Evolutionary conservation across 2,888 invertebrate genomes (phyloP).

Genomic region (Rhyacophila evoluta): DNA sequence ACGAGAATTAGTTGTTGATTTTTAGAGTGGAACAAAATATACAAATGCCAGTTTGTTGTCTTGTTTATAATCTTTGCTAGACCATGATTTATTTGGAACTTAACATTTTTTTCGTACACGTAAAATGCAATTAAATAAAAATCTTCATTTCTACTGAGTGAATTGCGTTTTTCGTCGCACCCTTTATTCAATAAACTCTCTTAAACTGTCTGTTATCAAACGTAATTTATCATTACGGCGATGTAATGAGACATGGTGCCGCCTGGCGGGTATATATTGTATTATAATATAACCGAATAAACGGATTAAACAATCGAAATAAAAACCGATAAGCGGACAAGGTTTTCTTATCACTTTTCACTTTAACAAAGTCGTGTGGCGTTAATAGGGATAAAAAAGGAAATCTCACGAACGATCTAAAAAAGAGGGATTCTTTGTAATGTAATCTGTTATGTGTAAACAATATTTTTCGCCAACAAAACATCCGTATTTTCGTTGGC

Average conservation of each 20-base stretch:
- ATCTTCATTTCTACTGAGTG: no score
- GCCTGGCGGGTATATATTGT: conserved; percentile 21
- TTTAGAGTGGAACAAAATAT: no score
- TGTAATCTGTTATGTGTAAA: not conserved
- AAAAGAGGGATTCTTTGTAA: not conserved
- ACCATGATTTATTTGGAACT: no score
- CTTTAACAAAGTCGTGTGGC: conserved; percentile 49
- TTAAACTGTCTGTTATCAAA: not conserved
- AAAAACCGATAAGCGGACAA: conserved; percentile 44
- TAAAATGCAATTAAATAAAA: no score
- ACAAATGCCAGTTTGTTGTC: no score
- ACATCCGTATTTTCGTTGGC: no score
- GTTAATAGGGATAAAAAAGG: conserved; percentile 39
- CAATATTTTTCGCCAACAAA: not conserved
- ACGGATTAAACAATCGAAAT: conserved; percentile 50
- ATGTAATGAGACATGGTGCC: conserved; percentile 33
- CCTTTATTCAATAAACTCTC: not conserved
- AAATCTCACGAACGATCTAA: not conserved
- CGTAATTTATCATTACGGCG: conserved; percentile 50
- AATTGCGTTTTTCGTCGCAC: not conserved
- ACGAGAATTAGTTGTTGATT: no score
- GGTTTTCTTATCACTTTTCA: not conserved
- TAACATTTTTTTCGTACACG: no score
- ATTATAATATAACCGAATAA: conserved; percentile 47
- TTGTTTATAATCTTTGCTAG: no score